Evolutionary conservation across 2,888 invertebrate species (phyloP), one percentile per base, ranked within the genome.

Genomic region (Drosophila colorata): DNA sequence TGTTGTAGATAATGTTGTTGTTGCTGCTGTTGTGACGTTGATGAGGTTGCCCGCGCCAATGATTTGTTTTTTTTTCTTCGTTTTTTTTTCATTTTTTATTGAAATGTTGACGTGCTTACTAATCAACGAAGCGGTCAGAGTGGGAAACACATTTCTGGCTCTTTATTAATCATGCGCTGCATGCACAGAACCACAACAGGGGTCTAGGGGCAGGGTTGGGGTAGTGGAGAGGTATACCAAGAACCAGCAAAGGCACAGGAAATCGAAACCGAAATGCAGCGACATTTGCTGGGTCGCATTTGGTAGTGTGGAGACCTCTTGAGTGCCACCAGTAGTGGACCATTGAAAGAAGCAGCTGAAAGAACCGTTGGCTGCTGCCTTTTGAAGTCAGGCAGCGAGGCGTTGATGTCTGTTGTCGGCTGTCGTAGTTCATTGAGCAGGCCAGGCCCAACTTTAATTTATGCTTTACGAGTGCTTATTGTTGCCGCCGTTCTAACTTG

Each of bases 101-200:
- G 87, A 79, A 78, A 71, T 74, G 82, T 74, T 79, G 87, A 85
- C 80, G 74, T 85, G 86, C 75, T 86, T 86, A 86, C 87, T 88
- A 86, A 88, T 86, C 89, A 88, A 75, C 66, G 49, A 44, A 66
- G 41, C 63, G 85, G 61, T 60, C 68, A 69, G 57, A 75, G 58
- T 63, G 78, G 82, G 73, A 80, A 85, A 85, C 68, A 80, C 74
- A 70, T 60, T 60, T 63, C 28, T 65, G 75, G 46, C n/a, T 56
- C 58, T 74, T 75, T 74, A 85, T 85, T 85, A 88, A 88, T 87
- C 87, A 88, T 78, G 87, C 64, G 51, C 37, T 76, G 81, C 73
- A 83, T 86, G 69, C 63, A 63, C 63, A 81, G 79, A 79, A 23
- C 47, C 66, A 41, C n/a, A 53, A 68, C 23, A 49, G 44, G 20